Evolutionary conservation across 2,888 invertebrate genomes (phyloP), one percentile per base, ranked within the genome.

Genomic region (Parnassius glacialis): DNA sequence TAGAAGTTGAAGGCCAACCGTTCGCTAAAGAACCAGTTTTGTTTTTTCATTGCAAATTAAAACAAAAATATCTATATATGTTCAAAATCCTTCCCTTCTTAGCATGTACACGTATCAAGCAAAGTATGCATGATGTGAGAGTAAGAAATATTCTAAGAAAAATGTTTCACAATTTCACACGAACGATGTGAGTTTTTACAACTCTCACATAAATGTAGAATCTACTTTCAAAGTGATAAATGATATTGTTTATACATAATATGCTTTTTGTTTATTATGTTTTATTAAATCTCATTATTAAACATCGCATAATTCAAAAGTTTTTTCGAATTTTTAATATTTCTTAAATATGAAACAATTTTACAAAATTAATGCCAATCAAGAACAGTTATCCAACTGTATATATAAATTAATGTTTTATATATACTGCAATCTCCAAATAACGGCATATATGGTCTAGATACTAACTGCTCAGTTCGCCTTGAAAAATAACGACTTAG

Each of bases 11-110:
- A 58, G 52, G 58, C 52, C 52, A 58, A 45, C 52, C 34, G 52
- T 52, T 45, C 41, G 12, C 13, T 52, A 11, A 51, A 25, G 25
- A 25, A 58, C 58, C 44, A 16, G 58, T 58, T 58, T 34, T 34
- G 25, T 51, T 25, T 44, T 16, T 54, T 43, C 16, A 41, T 43
- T 43, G 43, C 9, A 43, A 10, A 11, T 43, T 10, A 10, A 43
- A 43, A 2, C 5, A 10, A 43, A 43, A 10, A 43, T 43, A 11
- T 43, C 11, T 43, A 10, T 10, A 43, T 2, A 25, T 3, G 25
- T 3, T 5, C 25, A 25, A 25, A 25, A 25, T 25, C 7, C 25
- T 5, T 5, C 25, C 25, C 7, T 25, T 25, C 25, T 25, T 25
- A 25, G 3, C 3, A 25, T 25, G 25, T 25, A 25, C 25, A 13